These are phyloP conservation scores for Tapera naevia DNA, from an alignment of 2,797 vertebrate genomes.

Conservation along the genomic window DNA sequence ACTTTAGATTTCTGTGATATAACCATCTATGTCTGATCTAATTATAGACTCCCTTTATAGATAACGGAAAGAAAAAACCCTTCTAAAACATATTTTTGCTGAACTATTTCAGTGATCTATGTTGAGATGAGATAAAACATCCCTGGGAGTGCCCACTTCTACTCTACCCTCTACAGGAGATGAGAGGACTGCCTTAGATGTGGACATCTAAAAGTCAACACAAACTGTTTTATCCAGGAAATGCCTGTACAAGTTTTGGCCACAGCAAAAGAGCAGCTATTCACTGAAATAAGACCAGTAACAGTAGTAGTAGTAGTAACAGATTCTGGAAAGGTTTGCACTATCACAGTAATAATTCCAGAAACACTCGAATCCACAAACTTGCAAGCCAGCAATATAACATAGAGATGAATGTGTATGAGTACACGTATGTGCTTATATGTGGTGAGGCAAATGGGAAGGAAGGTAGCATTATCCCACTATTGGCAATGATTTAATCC, in stretches of 20 bases:
- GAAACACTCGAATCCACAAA: background rate
- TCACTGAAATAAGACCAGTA: background rate
- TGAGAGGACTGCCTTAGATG: background rate
- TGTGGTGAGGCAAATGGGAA: background rate
- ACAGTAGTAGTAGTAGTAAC: background rate
- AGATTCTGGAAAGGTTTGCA: background rate
- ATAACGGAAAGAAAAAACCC: background rate
- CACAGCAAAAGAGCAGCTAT: background rate
- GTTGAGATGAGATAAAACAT: background rate
- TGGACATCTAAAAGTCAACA: background rate
- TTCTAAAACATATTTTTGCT: background rate
- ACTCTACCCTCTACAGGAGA: background rate
- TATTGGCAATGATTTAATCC: background rate
- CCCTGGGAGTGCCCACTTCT: background rate
- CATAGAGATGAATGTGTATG: background rate
- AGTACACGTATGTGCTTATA: background rate
- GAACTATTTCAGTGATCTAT: background rate
- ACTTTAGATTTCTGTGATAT: background rate
- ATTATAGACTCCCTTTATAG: background rate
- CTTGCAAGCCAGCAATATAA: background rate
- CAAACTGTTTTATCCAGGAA: background rate
- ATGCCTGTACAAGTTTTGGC: background rate
- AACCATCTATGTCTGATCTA: constrained; percentile 13
- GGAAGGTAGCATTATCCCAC: background rate
- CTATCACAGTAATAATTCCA: background rate